A percentile compares a stretch with the other conserved stretches of the same genome.
These are phyloP conservation scores for Actinernus sp. DNA, from an alignment of 92 coral and sea anemone genomes.

Conservation along the genomic window DNA sequence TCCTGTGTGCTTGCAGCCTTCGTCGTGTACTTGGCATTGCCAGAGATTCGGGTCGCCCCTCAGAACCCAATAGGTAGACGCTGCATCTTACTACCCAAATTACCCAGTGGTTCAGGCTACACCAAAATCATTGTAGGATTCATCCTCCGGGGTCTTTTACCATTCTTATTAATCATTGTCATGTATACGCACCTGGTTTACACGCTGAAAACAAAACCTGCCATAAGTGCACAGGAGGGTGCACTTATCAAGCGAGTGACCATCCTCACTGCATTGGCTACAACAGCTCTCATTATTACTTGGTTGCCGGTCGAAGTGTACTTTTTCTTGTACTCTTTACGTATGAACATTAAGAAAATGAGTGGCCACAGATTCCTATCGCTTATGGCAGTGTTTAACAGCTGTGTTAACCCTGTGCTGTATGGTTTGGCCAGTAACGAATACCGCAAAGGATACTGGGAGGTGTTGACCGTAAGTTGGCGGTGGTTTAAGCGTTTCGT, in stretches of 20 bases:
- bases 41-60: slow-evolving; percentile 27
- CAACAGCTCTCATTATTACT: slow-evolving; percentile 64
- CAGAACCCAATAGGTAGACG: slow-evolving; percentile 53
- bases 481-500: too few relatives aligned
- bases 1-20: slow-evolving; percentile 62
- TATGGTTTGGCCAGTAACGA: slow-evolving; percentile 69
- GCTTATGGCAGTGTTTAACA: slow-evolving; percentile 62
- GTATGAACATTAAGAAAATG: slow-evolving; percentile 25
- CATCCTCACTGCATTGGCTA: slow-evolving; percentile 65
- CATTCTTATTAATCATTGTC: slow-evolving; percentile 50
- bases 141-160: slow-evolving; percentile 67
- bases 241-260: slow-evolving; percentile 59
- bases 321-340: slow-evolving; percentile 55
- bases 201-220: slow-evolving; percentile 82
- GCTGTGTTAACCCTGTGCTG: slow-evolving; percentile 70
- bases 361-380: slow-evolving; percentile 51
- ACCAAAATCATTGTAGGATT: slow-evolving; percentile 60
- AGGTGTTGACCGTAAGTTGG: neutral
- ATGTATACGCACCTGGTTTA: slow-evolving; percentile 73
- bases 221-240: too few relatives aligned
- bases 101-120: slow-evolving; percentile 18
- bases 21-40: slow-evolving; percentile 45
- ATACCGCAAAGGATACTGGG: slow-evolving; percentile 78
- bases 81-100: slow-evolving; percentile 41
- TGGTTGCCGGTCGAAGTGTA: slow-evolving; percentile 72